phyloP scores from a whole-genome alignment of 30 jellyfish, hydroid and myxozoan species.

The Aurelia aurita region DNA sequence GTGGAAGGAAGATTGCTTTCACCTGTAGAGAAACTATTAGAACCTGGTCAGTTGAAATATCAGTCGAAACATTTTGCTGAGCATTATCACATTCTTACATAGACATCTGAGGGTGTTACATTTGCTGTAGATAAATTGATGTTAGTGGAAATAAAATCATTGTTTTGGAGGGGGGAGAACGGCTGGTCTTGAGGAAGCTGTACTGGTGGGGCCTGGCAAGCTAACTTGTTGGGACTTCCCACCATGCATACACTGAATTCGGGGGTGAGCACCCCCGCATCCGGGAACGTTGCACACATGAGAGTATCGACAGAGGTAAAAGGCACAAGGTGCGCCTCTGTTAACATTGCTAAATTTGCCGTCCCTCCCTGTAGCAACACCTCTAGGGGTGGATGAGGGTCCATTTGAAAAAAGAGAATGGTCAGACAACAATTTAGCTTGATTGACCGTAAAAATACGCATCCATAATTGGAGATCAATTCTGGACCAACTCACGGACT shows the following conservation, averaged over 20 bases:
- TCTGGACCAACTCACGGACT: not conserved
- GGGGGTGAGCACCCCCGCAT: not conserved
- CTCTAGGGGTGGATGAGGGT: not conserved
- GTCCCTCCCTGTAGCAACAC: slow-evolving; percentile 4
- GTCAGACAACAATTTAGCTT: not conserved
- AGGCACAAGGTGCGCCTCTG: not conserved
- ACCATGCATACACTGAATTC: not conserved
- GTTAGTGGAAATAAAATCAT: not conserved
- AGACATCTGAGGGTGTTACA: too few relatives aligned
- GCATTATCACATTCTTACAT: too few relatives aligned
- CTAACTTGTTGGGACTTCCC: not conserved
- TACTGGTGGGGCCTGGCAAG: not conserved
- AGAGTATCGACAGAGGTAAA: not conserved
- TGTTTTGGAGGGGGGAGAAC: too few relatives aligned
- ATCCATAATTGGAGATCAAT: slow-evolving; percentile 3
- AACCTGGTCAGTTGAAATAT: not conserved
- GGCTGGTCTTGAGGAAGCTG: too few relatives aligned
- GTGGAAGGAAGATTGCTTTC: not conserved
- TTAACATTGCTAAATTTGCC: not conserved
- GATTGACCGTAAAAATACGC: slow-evolving; percentile 1
- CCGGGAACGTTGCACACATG: not conserved
- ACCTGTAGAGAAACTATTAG: not conserved
- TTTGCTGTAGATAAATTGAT: not conserved
- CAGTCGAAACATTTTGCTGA: not conserved
- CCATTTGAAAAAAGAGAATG: not conserved